Evolutionary conservation across 2,888 invertebrate species (phyloP).

Genomic region (Pseudeuparius sepicola): DNA sequence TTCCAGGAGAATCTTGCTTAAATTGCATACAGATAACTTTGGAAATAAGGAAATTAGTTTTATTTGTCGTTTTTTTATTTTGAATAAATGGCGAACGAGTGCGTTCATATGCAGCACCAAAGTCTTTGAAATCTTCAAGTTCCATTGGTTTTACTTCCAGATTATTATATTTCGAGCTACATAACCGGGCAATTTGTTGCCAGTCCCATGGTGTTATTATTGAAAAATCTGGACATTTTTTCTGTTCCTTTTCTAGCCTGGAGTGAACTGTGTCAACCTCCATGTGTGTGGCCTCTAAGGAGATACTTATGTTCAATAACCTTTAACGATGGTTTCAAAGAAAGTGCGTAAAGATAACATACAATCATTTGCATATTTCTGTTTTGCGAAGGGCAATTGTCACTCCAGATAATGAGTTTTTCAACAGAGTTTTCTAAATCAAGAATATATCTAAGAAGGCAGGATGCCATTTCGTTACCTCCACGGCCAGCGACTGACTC

Average conservation of each 20-base stretch:
- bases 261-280: constrained; percentile 1
- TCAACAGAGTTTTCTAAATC: constrained; percentile 9
- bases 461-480: constrained; percentile 17
- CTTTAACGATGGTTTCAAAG: background rate
- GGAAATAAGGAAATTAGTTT: background rate
- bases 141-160: background rate
- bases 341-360: background rate
- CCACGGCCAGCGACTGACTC: constrained; percentile 19
- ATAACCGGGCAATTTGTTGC: background rate
- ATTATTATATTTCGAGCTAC: background rate
- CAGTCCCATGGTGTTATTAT: constrained; percentile 2
- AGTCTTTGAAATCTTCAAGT: background rate
- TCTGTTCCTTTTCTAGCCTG: background rate
- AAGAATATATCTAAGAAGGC: constrained; percentile 7
- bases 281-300: constrained; percentile 1
- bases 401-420: constrained; percentile 21
- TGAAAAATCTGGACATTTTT: background rate
- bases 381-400: constrained; percentile 22
- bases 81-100: background rate
- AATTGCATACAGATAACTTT: constrained; percentile 1
- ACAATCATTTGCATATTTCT: constrained; percentile 16
- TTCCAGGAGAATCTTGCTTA: background rate
- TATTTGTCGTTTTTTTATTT: constrained; percentile 1
- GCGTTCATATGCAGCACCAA: background rate
- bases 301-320: constrained; percentile 1